Percentiles rank a stretch among this genome's conserved stretches.
These are phyloP conservation scores for Thaumatotibia leucotreta DNA, from an alignment of 1,140 invertebrate genomes.

Conservation along the genomic window DNA sequence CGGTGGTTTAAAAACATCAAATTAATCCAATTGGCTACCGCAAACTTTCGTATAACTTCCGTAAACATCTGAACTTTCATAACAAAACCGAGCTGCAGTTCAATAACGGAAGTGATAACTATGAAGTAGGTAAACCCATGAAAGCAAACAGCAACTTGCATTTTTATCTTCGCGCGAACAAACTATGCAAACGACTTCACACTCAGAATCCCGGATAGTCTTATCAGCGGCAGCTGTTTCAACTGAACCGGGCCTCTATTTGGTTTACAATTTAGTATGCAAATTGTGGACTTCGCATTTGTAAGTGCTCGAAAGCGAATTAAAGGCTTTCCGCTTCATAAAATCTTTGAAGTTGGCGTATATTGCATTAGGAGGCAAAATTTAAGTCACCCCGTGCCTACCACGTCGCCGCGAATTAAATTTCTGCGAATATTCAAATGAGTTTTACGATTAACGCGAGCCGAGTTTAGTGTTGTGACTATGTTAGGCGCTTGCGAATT, in stretches of 20 bases:
- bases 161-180: slow-evolving; percentile 32
- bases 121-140: slow-evolving; percentile 20
- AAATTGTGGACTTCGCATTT: slow-evolving; percentile 49
- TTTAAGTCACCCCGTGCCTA: slow-evolving; percentile 25
- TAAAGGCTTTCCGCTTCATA: slow-evolving; percentile 46
- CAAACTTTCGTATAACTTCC: background rate
- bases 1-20: background rate
- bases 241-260: slow-evolving; percentile 34
- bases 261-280: slow-evolving; percentile 55
- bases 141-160: slow-evolving; percentile 33
- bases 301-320: slow-evolving; percentile 46
- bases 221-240: slow-evolving; percentile 41
- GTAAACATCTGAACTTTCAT: background rate
- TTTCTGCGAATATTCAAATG: slow-evolving; percentile 49
- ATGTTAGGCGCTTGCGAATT: slow-evolving; percentile 16
- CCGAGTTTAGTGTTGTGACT: slow-evolving; percentile 27
- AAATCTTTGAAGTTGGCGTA: slow-evolving; percentile 41
- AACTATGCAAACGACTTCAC: slow-evolving; percentile 37
- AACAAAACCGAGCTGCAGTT: background rate
- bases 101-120: background rate
- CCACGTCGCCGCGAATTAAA: slow-evolving; percentile 30
- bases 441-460: slow-evolving; percentile 41
- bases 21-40: background rate
- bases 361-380: slow-evolving; percentile 45
- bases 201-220: slow-evolving; percentile 26